Evolutionary conservation across 1,140 invertebrate species (phyloP).

Genomic region (Brachionus koreanus): DNA sequence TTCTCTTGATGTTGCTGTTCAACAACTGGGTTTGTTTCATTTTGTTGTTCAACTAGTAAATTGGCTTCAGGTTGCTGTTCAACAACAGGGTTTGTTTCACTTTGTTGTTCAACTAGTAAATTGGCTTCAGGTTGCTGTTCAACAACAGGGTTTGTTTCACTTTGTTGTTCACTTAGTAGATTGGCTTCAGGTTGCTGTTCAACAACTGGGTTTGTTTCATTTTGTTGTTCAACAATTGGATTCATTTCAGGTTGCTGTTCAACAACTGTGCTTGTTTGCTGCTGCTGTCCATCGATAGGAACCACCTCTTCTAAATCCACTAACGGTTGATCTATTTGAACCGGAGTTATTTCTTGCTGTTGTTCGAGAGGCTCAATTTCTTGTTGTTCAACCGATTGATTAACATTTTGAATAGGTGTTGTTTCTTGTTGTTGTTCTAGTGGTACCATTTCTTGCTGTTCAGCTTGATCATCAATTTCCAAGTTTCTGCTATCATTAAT

Average conservation of each 20-base stretch:
- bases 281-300: no score
- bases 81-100: neutral
- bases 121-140: no score
- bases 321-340: neutral
- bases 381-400: neutral
- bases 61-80: neutral
- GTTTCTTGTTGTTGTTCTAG: conserved; percentile 36
- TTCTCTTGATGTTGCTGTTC: neutral
- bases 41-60: no score
- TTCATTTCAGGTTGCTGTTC: neutral
- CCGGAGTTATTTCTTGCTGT: neutral
- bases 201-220: neutral
- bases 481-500: neutral
- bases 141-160: no score
- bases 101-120: no score
- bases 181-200: neutral
- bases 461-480: conserved; percentile 37
- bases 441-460: conserved; percentile 1
- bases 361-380: neutral
- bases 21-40: neutral
- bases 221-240: no score
- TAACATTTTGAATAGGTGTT: neutral
- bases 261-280: neutral
- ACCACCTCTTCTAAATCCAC: no score
- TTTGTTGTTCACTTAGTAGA: no score